Evolutionary conservation across 2,797 vertebrate genomes (phyloP), one percentile per base, ranked within the genome.

Genomic region (Siniperca scherzeri): DNA sequence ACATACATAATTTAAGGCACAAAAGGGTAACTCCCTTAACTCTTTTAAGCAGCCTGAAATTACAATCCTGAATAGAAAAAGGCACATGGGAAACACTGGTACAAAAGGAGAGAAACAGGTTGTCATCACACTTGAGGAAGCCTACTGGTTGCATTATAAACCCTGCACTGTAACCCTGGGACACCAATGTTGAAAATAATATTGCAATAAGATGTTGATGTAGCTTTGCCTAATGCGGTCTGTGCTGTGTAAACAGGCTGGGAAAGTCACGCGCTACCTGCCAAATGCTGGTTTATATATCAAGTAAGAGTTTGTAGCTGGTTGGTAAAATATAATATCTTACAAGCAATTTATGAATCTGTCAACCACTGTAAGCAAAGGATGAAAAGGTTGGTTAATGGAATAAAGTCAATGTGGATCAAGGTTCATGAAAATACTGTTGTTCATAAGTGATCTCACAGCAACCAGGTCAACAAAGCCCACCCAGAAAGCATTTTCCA

Each of bases 1-100:
- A 74, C 75, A 81, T 2, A 73, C 48, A 85, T 68, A 40, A 78
- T 75, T 74, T 60, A 88, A 93, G 86, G 85, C 88, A 93, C 88
- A 69, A 62, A 70, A 81, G 76, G 74, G 38, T 42, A 61, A 77
- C 79, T 88, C 85, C 82, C 74, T 81, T 70, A 50, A 78, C 22
- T 82, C n/a, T 56, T 55, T 56, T 46, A 74, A 70, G 77, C 77
- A 91, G 73, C 79, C 78, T 83, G 44, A 80, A 71, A 75, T 74
- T 66, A 84, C 36, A 86, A 70, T 81, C 70, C 69, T 85, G 78
- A 83, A 81, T 21, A 67, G 42, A 84, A 83, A 78, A 88, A 89
- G 80, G 77, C 86, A 87, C 73, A 33, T 59, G 25, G 27, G 42
- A 77, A 84, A 78, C 11, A 69, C 60, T 46, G 46, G 17, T 66